A percentile compares a stretch with the other conserved stretches of the same genome.
Conservation (phyloP, 1,140 invertebrate genomes). For the Heliothis virescens region DNA sequence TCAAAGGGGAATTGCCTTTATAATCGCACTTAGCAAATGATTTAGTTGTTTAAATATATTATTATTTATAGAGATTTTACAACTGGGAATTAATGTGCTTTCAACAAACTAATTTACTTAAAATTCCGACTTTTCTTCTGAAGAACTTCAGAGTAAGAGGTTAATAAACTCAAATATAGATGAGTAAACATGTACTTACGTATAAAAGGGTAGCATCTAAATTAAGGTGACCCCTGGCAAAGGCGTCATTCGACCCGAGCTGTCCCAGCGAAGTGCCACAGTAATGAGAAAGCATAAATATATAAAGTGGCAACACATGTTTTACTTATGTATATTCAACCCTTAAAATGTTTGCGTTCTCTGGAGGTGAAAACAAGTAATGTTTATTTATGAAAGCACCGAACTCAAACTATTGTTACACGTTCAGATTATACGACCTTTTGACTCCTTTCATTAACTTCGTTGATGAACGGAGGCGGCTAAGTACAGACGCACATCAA, state of each 20-base stretch:
- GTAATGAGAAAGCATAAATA: slow-evolving; percentile 43
- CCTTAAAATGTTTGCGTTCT: slow-evolving; percentile 3
- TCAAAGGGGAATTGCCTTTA: too few relatives aligned
- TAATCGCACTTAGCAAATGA: too few relatives aligned
- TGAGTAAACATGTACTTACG: slow-evolving; percentile 27
- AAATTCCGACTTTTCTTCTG: too few relatives aligned
- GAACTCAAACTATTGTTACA: neutral
- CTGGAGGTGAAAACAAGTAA: neutral
- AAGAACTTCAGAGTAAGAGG: neutral
- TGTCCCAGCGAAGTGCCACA: slow-evolving; percentile 8
- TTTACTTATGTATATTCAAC: slow-evolving; percentile 20
- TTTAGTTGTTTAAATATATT: too few relatives aligned
- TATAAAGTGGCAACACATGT: slow-evolving; percentile 28
- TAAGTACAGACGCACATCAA: too few relatives aligned
- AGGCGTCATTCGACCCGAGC: neutral
- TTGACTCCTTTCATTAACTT: neutral
- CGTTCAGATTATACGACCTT: neutral
- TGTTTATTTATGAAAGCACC: neutral
- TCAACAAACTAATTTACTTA: too few relatives aligned
- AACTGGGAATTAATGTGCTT: too few relatives aligned
- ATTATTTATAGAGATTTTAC: too few relatives aligned
- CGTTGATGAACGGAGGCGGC: neutral
- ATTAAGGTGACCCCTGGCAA: slow-evolving; percentile 36
- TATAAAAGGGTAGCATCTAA: slow-evolving; percentile 35
- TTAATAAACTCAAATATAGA: slow-evolving; percentile 30